These are phyloP conservation scores for Ochropleura leucogaster DNA, from an alignment of 2,888 invertebrate genomes.

Conservation along the genomic window DNA sequence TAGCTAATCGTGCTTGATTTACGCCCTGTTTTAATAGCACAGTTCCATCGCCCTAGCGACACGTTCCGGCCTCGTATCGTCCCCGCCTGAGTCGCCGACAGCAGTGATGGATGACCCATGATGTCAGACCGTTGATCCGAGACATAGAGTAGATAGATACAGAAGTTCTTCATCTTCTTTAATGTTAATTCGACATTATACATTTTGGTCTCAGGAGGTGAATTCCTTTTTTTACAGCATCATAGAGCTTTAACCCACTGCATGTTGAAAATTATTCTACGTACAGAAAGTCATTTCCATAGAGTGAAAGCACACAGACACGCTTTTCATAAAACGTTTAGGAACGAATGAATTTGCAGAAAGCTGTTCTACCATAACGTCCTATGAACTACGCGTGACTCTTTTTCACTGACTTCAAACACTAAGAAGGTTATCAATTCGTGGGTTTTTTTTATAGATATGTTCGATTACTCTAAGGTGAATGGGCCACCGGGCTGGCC, in stretches of 20 bases:
- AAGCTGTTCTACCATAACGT: not conserved
- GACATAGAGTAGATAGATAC: slow-evolving; percentile 1
- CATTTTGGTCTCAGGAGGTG: not conserved
- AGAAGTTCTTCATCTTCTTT: not conserved
- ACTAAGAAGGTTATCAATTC: too few species aligned
- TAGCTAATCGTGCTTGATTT: slow-evolving; percentile 10
- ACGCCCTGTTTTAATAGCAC: not conserved
- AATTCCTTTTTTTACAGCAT: not conserved
- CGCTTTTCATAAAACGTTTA: not conserved
- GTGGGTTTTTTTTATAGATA: too few species aligned
- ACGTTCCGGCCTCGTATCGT: slow-evolving; percentile 65
- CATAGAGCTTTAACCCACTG: too few species aligned
- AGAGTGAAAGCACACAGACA: not conserved
- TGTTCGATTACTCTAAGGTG: too few species aligned
- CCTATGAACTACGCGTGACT: not conserved
- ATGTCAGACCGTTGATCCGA: slow-evolving; percentile 30
- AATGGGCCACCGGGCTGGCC: too few species aligned
- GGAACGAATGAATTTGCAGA: not conserved
- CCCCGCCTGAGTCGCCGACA: slow-evolving; percentile 74
- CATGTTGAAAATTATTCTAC: too few species aligned
- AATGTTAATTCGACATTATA: not conserved
- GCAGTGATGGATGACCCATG: slow-evolving; percentile 74
- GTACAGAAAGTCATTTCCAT: not conserved
- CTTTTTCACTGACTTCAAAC: not conserved
- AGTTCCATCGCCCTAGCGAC: slow-evolving; percentile 36